Base-by-base conservation (phyloP, 1,140 invertebrate genomes). In the Danaus plexippus region DNA sequence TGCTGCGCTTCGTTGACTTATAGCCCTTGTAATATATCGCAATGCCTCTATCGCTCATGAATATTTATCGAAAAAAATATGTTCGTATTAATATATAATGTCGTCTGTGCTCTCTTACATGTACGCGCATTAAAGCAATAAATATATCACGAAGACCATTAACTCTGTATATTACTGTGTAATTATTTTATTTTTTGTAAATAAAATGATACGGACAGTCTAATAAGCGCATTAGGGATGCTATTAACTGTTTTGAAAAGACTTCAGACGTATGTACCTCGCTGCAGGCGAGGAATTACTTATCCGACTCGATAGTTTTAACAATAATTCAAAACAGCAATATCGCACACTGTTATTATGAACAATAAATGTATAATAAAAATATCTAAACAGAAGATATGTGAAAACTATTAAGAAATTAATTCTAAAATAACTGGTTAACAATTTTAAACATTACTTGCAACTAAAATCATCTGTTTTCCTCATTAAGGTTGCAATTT, bases 41-140 rank as follows among this genome's bases (percentile, higher is more conserved):
- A 83, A 74, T 80, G 73, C 74, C 77, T 79, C 76, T 83, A 85
- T 82, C 75, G 73, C 74, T 82, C 77, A 85, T 86, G 80, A 86
- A 85, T 85, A 85, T 86, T 86, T 79, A 83, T 80, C 71, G 65
- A 77, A 84, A 82, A 84, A 77, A 83, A 76, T 72, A 75, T 74
- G 59, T 65, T 69, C 59, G 57, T 73, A 71, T 74, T 71, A 73
- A 79, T 74, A 73, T 67, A 72, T 66, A 73, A 68, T 69, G 61
- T 76, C 71, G 61, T 73, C 67, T 52, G 58, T 52, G 52, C 49
- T 52, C 49, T 58, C 71, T 60, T 65, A 71, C 64, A 66, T 60
- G 64, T 64, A 67, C 60, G 65, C 72, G 67, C 67, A 67, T 75
- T 66, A 75, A 70, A 71, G 67, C 74, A 68, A 84, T 84, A 84